Conservation (phyloP, 2,888 invertebrate genomes). For the Uloborus plumipes region DNA sequence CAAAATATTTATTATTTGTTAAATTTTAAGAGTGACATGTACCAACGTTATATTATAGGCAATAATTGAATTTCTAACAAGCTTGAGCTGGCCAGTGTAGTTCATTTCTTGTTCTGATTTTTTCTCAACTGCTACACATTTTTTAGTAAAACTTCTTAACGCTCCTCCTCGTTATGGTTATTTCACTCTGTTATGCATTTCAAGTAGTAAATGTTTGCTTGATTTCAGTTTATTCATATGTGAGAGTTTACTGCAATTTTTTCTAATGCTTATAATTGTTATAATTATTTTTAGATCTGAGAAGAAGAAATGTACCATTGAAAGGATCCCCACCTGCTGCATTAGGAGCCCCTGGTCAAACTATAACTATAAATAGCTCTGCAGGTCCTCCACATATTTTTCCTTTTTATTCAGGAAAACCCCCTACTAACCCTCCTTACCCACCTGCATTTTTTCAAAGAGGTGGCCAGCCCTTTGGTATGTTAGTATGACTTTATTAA, state of each 20-base stretch:
- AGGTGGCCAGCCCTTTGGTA: slow-evolving; percentile 52
- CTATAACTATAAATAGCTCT: slow-evolving; percentile 27
- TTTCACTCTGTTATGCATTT: neutral
- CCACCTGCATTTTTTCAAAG: slow-evolving; percentile 50
- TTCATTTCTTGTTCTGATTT: no score
- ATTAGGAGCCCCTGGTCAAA: slow-evolving; percentile 26
- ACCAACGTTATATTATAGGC: no score
- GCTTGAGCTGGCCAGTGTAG: no score
- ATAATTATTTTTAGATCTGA: slow-evolving; percentile 36
- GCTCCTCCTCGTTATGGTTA: neutral
- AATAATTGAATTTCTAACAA: no score
- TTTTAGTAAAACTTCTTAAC: neutral
- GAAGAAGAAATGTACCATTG: slow-evolving; percentile 33
- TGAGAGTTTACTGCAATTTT: no score
- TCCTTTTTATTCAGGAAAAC: slow-evolving; percentile 33
- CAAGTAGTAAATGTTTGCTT: no score
- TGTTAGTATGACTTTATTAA: slow-evolving; percentile 30
- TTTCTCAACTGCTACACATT: neutral
- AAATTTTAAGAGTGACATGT: no score
- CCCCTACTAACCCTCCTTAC: slow-evolving; percentile 57
- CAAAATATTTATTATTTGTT: no score
- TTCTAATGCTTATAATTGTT: no score
- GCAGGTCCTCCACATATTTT: slow-evolving; percentile 47
- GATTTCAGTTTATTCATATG: no score
- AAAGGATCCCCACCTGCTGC: slow-evolving; percentile 19